Conservation (phyloP, 2,888 invertebrate species). For the Aspidiotus rigidus region DNA sequence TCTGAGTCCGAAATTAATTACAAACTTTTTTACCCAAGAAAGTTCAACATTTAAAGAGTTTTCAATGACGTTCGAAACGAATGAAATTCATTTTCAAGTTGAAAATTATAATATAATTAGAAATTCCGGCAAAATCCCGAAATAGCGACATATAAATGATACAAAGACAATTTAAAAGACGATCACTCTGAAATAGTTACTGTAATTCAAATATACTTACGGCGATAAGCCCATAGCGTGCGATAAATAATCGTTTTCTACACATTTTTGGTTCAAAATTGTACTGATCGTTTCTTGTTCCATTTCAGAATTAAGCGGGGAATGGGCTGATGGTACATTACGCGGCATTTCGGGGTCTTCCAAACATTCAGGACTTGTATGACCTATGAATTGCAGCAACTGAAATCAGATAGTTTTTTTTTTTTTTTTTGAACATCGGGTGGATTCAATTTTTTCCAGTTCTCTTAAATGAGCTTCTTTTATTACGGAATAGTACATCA, state of each 20-base stretch:
- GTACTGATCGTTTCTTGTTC: constrained; percentile 80
- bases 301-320: constrained; percentile 62
- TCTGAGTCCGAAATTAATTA: no score
- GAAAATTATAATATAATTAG: no score
- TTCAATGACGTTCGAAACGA: no score
- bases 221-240: constrained; percentile 20
- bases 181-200: neutral
- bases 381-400: constrained; percentile 81
- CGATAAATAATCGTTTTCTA: constrained; percentile 64
- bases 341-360: constrained; percentile 57
- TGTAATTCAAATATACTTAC: constrained; percentile 3
- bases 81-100: no score
- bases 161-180: neutral
- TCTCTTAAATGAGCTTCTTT: no score
- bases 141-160: no score
- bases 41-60: no score
- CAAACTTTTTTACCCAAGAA: no score
- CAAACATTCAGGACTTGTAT: constrained; percentile 82
- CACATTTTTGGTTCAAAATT: constrained; percentile 71
- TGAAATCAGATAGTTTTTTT: constrained; percentile 42
- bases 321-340: constrained; percentile 63
- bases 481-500: no score
- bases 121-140: no score
- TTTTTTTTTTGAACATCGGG: no score
- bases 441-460: no score